Conservation (phyloP, 2,888 invertebrate genomes). For the Tridacna gigas region DNA sequence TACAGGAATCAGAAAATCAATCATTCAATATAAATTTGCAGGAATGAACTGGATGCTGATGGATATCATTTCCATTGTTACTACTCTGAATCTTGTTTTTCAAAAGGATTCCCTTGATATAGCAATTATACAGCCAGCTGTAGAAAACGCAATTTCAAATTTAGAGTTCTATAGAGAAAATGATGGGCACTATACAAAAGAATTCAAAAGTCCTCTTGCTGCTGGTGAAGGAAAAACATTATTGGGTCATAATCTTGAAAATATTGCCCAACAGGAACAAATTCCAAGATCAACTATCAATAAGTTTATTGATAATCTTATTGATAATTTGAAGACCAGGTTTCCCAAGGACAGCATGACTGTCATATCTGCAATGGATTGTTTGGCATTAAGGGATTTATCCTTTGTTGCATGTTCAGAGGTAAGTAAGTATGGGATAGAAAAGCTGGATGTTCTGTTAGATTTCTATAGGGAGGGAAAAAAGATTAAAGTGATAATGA, state of each 20-base stretch:
- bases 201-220: no score
- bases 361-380: no score
- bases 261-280: conserved; percentile 28
- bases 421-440: no score
- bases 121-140: conserved; percentile 25
- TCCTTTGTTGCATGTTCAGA: no score
- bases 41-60: conserved; percentile 33
- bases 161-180: conserved; percentile 34
- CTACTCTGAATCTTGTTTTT: conserved; percentile 33
- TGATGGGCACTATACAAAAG: conserved; percentile 37
- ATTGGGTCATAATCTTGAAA: conserved; percentile 22
- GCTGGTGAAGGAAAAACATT: conserved; percentile 29
- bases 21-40: conserved; percentile 25
- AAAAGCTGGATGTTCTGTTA: no score
- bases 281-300: not conserved
- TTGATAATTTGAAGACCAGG: no score
- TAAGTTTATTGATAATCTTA: conserved; percentile 29
- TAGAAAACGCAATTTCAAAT: conserved; percentile 34
- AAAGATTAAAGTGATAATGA: no score
- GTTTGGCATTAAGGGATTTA: no score
- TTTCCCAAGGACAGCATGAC: no score
- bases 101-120: conserved; percentile 40
- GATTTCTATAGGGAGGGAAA: no score
- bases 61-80: conserved; percentile 38
- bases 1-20: conserved; percentile 28